A percentile compares a stretch with the other conserved stretches of the same genome.
These are phyloP conservation scores for Oxystoma pomonae DNA, from an alignment of 2,888 invertebrate species.

Conservation along the genomic window DNA sequence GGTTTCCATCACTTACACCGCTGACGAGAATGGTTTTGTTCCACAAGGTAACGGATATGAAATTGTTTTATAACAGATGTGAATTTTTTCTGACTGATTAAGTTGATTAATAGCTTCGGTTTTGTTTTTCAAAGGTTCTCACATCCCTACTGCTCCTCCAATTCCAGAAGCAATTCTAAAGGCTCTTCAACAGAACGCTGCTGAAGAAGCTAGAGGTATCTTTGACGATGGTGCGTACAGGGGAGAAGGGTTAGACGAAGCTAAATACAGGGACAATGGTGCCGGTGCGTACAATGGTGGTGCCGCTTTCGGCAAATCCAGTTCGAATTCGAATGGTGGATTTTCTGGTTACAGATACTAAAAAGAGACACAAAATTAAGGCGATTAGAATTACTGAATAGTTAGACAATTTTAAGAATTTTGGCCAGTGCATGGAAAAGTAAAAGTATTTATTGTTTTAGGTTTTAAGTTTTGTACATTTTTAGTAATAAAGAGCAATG, in stretches of 20 bases:
- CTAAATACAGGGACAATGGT: slow-evolving; percentile 15
- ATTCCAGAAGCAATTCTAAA: slow-evolving; percentile 56
- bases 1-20: slow-evolving; percentile 45
- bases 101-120: neutral
- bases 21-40: slow-evolving; percentile 56
- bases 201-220: slow-evolving; percentile 33
- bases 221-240: slow-evolving; percentile 35
- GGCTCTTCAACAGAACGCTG: slow-evolving; percentile 33
- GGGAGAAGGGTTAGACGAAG: slow-evolving; percentile 29
- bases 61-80: too few relatives aligned
- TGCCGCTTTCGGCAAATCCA: neutral
- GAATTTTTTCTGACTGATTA: neutral
- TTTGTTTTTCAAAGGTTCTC: slow-evolving; percentile 43
- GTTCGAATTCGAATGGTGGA: neutral
- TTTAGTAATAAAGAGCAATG: too few relatives aligned
- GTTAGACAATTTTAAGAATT: too few relatives aligned
- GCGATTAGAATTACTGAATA: too few relatives aligned
- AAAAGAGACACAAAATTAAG: too few relatives aligned
- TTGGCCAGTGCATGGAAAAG: too few relatives aligned
- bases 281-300: neutral
- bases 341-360: slow-evolving; percentile 1
- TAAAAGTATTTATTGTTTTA: too few relatives aligned
- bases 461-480: too few relatives aligned
- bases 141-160: slow-evolving; percentile 57
- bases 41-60: slow-evolving; percentile 36